phyloP scores from a whole-genome alignment of 2,888 invertebrate species.

The Spisula subtruncata region DNA sequence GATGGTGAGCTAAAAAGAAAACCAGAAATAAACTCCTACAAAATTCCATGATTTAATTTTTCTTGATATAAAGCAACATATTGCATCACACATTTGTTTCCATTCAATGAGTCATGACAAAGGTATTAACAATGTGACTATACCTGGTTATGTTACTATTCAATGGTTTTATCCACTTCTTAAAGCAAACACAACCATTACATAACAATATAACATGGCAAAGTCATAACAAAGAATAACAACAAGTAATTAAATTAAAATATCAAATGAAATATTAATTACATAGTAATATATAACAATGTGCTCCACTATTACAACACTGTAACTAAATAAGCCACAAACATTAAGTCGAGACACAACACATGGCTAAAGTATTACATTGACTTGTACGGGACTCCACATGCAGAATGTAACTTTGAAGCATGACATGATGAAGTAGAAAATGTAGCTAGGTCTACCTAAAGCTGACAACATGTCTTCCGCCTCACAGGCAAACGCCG shows the following conservation, averaged over 20 bases:
- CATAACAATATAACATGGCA: neutral
- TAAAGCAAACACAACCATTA: neutral
- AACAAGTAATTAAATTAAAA: slow-evolving; percentile 20
- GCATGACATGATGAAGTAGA: too few relatives aligned
- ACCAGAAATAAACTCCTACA: neutral
- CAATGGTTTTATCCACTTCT: neutral
- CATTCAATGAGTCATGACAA: slow-evolving; percentile 31
- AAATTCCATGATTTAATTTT: slow-evolving; percentile 54
- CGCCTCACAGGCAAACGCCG: too few relatives aligned
- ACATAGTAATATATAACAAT: slow-evolving; percentile 19
- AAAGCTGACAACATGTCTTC: too few relatives aligned
- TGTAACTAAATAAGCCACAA: neutral
- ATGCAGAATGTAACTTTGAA: too few relatives aligned
- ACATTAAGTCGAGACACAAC: neutral
- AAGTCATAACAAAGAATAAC: slow-evolving; percentile 26
- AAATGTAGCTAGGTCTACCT: too few relatives aligned
- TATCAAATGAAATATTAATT: slow-evolving; percentile 21
- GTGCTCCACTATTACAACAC: neutral
- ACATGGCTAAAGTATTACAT: too few relatives aligned
- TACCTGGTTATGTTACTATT: slow-evolving; percentile 18
- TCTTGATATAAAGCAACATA: slow-evolving; percentile 57
- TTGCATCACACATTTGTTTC: slow-evolving; percentile 52
- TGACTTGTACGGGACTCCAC: too few relatives aligned
- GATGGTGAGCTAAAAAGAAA: neutral
- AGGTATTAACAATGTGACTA: slow-evolving; percentile 7